phyloP scores from a whole-genome alignment of 2,797 vertebrate genomes.

The Phrynocephalus vlangalii region DNA sequence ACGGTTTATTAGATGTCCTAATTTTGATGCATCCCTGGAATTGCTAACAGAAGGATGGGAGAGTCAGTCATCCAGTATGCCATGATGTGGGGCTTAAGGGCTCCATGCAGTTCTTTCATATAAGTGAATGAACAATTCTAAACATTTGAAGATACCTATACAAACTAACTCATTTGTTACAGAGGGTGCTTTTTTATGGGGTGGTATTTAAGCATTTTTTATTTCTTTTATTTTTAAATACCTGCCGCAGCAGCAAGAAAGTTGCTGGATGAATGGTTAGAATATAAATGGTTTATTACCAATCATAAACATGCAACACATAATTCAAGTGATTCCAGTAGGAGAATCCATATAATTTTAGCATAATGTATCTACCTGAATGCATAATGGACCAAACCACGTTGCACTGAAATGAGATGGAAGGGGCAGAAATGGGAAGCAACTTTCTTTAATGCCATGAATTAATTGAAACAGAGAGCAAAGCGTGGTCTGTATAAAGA shows the following conservation, averaged over 20 bases:
- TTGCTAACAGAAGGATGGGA: neutral
- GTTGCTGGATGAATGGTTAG: conserved; percentile 37
- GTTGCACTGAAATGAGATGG: conserved; percentile 26
- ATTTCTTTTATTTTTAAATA: neutral
- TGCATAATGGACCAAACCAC: conserved; percentile 43
- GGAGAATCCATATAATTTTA: conserved; percentile 49
- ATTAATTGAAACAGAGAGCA: conserved; percentile 40
- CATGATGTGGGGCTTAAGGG: neutral
- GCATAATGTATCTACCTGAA: conserved; percentile 42
- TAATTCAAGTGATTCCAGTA: conserved; percentile 42
- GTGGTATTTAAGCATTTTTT: neutral
- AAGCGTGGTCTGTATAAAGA: conserved; percentile 34
- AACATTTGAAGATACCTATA: neutral
- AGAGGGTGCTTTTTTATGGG: neutral
- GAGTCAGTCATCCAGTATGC: neutral
- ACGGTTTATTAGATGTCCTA: neutral
- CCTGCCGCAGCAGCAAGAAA: conserved; percentile 20
- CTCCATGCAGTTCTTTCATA: no score
- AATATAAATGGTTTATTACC: conserved; percentile 46
- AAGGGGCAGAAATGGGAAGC: conserved; percentile 1
- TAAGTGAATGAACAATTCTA: neutral
- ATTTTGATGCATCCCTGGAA: neutral
- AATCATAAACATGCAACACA: conserved; percentile 41
- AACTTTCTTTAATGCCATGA: conserved; percentile 45
- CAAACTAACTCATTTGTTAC: neutral